phyloP scores from a whole-genome alignment of 2,888 invertebrate species.

The Nomada flava region DNA sequence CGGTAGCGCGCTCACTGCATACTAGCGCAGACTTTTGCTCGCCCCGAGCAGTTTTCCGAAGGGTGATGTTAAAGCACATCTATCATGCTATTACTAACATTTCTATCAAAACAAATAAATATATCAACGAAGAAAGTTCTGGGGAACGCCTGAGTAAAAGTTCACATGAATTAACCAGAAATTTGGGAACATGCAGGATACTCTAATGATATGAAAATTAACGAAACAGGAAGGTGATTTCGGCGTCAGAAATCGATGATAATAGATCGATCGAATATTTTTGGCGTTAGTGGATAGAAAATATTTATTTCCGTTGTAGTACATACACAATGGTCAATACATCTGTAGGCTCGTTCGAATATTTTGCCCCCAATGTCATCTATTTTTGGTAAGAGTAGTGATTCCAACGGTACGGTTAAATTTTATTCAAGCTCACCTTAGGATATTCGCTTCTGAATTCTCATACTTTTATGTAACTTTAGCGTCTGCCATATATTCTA shows the following conservation, averaged over 20 bases:
- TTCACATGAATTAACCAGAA: neutral
- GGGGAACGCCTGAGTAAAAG: neutral
- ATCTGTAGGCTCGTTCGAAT: neutral
- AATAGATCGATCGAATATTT: constrained; percentile 1
- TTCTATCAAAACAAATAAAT: neutral
- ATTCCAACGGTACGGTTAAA: neutral
- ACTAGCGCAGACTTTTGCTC: neutral
- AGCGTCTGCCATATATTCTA: neutral
- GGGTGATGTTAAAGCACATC: neutral
- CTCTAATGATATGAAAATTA: neutral
- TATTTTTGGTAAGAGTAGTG: no score
- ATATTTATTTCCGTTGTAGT: constrained; percentile 43
- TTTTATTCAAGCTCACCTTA: neutral
- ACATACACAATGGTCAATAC: constrained; percentile 16
- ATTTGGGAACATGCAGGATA: constrained; percentile 1
- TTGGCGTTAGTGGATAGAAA: constrained; percentile 15
- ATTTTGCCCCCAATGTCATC: neutral
- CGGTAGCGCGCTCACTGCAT: no score
- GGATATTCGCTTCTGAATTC: neutral
- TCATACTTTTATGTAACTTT: neutral
- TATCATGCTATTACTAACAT: constrained; percentile 20
- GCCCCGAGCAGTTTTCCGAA: neutral
- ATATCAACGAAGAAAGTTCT: no score
- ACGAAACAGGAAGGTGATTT: neutral
- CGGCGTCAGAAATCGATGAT: neutral